Base-by-base conservation (phyloP, 2,113 vertebrate genomes). In the Amphilophus citrinellus region DNA sequence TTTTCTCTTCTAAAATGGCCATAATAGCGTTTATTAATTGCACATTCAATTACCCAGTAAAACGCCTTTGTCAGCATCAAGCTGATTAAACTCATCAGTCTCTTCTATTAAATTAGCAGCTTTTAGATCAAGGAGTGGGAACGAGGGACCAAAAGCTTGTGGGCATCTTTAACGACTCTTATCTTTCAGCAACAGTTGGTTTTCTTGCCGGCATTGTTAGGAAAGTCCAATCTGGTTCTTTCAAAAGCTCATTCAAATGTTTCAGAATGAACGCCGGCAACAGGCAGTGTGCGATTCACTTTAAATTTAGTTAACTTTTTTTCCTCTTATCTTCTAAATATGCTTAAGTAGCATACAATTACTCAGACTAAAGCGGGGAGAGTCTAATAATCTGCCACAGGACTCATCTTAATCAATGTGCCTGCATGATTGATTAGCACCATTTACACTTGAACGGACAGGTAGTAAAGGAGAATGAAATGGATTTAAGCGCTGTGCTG, bases 21-120 rank as follows among this genome's bases (percentile, higher is more conserved):
- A 65, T 93, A 93, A 92, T 91, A 82, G 80, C 71, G 61, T 92
- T 91, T 94, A 93, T 94, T 94, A 94, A 94, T 94, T 76, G 77
- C 39, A 75, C 90, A 88, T 94, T 94, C 87, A 93, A 92, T 95
- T 93, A 95, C 91, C 89, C 83, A 90, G 76, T 90, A 86, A 90
- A 94, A 85, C 61, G 44, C 77, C 83, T 89, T 86, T 75, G 66
- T 92, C 93, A 87, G 83, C 85, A 77, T 83, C 32, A 71, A 79
- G 76, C 77, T 91, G 88, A 95, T 95, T 94, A 94, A 95, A 91
- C 68, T 87, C 88, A 92, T 94, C 93, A 92, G 78, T 94, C 92
- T 89, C 65, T 71, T 91, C 77, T 91, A 93, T 91, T 92, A 89
- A 87, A 93, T 95, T 81, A 90, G 73, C 82, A 59, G 77, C 82